Base-by-base conservation (phyloP, 2,888 invertebrate genomes). In the Tinea pellionella region DNA sequence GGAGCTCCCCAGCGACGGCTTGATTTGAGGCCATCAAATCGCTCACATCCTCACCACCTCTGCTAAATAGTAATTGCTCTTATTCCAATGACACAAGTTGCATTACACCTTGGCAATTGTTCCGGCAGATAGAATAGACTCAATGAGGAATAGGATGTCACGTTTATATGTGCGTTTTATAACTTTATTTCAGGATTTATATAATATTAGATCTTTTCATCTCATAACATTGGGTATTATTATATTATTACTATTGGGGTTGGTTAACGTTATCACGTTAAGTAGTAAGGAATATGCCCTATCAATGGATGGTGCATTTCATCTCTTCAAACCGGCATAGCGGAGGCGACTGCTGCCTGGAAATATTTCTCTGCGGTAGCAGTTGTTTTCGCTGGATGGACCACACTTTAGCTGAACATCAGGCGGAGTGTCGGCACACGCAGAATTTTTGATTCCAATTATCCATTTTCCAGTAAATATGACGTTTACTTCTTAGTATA, bases 21-120 rank as follows among this genome's bases (percentile, higher is more conserved):
- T 74, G 80, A 83, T 87, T 86, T 85, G 85, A 86, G 86, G 86
- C 81, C 86, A 79, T 69, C 78, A 85, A 87, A 86, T 86, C 83
- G 85, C 73, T 66, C 74, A 73, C 85, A 81, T 87, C 87, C 86
- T 84, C 77, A 68, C 78, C 32, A 64, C 63, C 63, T 65, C 65
- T 64, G 69, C 67, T 70, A 69, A 62, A 63, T 71, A 67, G 81
- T 79, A 78, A 77, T 74, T 77, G 72, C 71, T 72, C 74, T 68
- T 84, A 80, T 77, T 66, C 69, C 70, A 69, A 66, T 64, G 63
- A 63, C 62, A 74, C 73, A 86, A 75, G 77, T 70, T 68, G 69
- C 67, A 68, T 72, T 76, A 76, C 78, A 67, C 69, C 64, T 62
- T 72, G 72, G 53, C 42, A 19, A 61, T 62, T 63, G 66, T 62